Evolutionary conservation across 1,140 invertebrate genomes (phyloP).

Genomic region (Caenorhabditis inopinata): DNA sequence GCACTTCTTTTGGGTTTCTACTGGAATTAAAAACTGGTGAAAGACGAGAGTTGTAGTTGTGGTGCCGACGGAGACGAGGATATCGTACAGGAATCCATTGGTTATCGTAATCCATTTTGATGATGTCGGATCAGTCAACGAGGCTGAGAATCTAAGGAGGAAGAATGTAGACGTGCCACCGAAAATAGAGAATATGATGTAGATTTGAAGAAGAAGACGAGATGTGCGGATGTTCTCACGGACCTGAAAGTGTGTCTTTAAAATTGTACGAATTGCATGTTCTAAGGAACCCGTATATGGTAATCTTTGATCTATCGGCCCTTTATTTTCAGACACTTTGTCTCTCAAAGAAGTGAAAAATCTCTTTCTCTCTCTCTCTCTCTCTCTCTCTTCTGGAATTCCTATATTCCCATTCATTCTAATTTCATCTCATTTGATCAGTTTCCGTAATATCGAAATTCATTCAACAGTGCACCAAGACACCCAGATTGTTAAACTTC

Average conservation of each 20-base stretch:
- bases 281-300: too few species aligned
- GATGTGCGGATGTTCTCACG: slow-evolving; percentile 21
- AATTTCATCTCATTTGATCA: too few species aligned
- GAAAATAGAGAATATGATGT: background rate
- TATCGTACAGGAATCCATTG: slow-evolving; percentile 1
- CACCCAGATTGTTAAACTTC: too few species aligned
- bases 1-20: background rate
- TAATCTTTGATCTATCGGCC: too few species aligned
- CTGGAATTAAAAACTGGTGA: slow-evolving; percentile 1
- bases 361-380: too few species aligned
- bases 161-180: background rate
- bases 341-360: background rate
- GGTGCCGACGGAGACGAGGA: background rate
- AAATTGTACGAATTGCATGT: too few species aligned
- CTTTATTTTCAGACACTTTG: background rate
- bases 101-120: background rate
- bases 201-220: background rate
- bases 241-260: background rate
- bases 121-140: background rate
- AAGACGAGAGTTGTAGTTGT: background rate
- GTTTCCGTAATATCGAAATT: too few species aligned
- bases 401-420: too few species aligned
- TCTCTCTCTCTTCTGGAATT: too few species aligned
- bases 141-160: background rate
- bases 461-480: too few species aligned